A percentile compares a stretch with the other conserved stretches of the same genome.
These are phyloP conservation scores for Passer domesticus DNA, from an alignment of 2,113 vertebrate species.

Conservation along the genomic window DNA sequence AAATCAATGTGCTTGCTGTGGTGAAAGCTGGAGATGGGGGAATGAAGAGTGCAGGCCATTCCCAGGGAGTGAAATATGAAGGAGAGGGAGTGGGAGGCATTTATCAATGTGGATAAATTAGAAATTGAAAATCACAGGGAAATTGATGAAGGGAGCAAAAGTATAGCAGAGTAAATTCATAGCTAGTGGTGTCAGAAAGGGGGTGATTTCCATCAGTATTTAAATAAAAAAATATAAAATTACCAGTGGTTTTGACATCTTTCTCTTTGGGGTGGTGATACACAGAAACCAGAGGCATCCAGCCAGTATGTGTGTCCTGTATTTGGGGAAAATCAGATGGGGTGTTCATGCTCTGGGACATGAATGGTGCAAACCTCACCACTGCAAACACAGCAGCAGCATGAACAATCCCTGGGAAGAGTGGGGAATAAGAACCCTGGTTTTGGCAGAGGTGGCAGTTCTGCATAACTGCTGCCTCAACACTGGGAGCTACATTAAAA, in stretches of 20 bases:
- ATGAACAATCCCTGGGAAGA: not conserved
- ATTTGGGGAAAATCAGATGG: not conserved
- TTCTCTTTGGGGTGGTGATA: not conserved
- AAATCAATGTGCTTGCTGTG: not conserved
- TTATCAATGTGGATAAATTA: not conserved
- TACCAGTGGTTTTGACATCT: not conserved
- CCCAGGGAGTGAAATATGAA: not conserved
- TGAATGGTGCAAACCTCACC: not conserved
- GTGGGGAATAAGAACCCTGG: not conserved
- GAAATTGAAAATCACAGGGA: not conserved
- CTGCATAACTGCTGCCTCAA: not conserved
- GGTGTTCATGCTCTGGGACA: not conserved
- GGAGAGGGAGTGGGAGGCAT: not conserved
- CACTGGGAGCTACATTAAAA: accelerated
- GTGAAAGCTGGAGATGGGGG: not conserved
- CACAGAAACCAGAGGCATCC: not conserved
- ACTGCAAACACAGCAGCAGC: accelerated
- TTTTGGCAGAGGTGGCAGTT: not conserved
- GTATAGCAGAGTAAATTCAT: not conserved
- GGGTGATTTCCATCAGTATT: not conserved
- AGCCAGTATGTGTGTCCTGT: not conserved
- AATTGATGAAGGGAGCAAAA: not conserved
- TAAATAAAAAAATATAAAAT: not conserved
- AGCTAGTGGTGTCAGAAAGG: not conserved
- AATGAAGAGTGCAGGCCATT: not conserved